These are phyloP conservation scores for Yoshiicerus persimilis DNA, from an alignment of 1,140 invertebrate species.

Conservation along the genomic window DNA sequence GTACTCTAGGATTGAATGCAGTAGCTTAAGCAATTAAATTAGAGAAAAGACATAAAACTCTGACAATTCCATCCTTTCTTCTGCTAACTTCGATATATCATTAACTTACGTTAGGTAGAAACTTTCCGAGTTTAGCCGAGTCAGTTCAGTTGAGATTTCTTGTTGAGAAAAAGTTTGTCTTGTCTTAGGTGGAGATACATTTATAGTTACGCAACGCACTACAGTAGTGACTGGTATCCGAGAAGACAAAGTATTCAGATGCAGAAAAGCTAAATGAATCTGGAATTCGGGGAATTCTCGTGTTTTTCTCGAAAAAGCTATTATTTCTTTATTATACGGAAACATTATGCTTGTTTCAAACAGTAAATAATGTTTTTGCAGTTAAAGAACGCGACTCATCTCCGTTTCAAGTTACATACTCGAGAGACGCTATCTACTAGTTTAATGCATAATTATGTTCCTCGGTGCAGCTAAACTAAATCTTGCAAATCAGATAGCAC, in stretches of 20 bases:
- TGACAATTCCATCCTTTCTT: not conserved
- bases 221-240: not conserved
- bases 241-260: not conserved
- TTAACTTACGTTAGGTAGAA: not conserved
- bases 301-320: not conserved
- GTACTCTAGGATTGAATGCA: not conserved
- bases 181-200: not conserved
- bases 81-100: not conserved
- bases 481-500: not conserved
- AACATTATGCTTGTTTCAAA: not conserved
- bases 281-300: not conserved
- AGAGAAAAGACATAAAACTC: not conserved
- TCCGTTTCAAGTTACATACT: not conserved
- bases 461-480: not conserved
- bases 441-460: not conserved
- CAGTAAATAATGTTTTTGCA: not conserved
- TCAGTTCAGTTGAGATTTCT: not conserved
- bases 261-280: not conserved
- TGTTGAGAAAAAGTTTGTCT: not conserved
- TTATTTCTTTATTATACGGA: not conserved
- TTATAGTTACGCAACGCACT: not conserved
- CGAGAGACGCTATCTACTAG: not conserved
- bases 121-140: not conserved
- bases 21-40: not conserved
- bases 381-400: not conserved